Evolutionary conservation across 2,797 vertebrate species (phyloP), one percentile per base, ranked within the genome.

Genomic region (Sebastolobus alascanus): DNA sequence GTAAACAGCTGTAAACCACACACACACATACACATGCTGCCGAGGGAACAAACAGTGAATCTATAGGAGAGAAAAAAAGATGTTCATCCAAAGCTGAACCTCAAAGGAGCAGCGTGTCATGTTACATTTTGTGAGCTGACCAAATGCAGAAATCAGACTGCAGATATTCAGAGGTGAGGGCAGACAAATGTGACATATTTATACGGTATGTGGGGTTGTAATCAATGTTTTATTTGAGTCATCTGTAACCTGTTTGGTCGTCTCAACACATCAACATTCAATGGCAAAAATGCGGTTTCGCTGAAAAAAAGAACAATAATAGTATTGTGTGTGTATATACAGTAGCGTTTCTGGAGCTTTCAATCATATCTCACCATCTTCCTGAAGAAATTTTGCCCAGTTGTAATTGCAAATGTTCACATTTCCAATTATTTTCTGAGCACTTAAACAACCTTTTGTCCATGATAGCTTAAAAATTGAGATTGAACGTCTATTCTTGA

Each of bases 1-100:
- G 87, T 86, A 90, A 93, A 93, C 92, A 92, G 79, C 89, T 90
- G 80, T 77, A 87, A 88, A 83, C 80, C 92, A 87, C 90, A 89
- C 84, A 83, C 85, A 86, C 56, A 68, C 77, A 75, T 25, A 72
- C 73, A 73, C 63, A 86, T 9, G 43, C 66, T 71, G 65, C 68
- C 65, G 40, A 73, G 63, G 35, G 63, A 70, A 82, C 74, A 82
- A 65, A 79, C 58, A 66, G 60, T 25, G 40, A 71, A 72, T 84
- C 69, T 59, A 67, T 22, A 31, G 35, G 56, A 38, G 2, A 13
- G 46, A 12, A 73, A 60, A 77, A 64, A 14, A 68, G n/a, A 67
- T 25, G 1, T 66, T 59, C 31, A 65, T 68, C 9, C 40, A 78
- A 46, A 73, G 16, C 40, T 72, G 70, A 52, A 74, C 52, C 55